Evolutionary conservation across 1,140 invertebrate genomes (phyloP).

Genomic region (Temnothorax curvispinosus): DNA sequence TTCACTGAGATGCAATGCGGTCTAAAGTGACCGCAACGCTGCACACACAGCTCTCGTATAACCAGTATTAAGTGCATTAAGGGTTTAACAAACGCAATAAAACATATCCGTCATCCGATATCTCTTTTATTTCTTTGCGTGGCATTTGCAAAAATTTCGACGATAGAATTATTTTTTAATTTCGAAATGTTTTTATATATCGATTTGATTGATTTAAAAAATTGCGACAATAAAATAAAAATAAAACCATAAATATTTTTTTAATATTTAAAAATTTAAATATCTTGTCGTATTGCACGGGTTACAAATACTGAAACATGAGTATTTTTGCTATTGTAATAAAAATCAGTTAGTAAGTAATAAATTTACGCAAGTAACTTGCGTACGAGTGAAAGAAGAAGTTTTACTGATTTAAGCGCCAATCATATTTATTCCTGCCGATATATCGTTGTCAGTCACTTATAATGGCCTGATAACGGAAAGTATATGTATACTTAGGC

Average conservation of each 20-base stretch:
- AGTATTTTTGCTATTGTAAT: background rate
- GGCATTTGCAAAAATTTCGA: background rate
- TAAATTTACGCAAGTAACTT: background rate
- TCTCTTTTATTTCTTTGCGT: background rate
- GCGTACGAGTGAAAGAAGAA: background rate
- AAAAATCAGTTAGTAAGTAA: conserved; percentile 2
- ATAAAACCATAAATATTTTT: conserved; percentile 14
- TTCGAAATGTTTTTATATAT: background rate
- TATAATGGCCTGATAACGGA: conserved; percentile 57
- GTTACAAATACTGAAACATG: background rate
- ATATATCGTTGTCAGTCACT: conserved; percentile 13
- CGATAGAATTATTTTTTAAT: background rate
- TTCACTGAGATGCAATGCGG: conserved; percentile 40
- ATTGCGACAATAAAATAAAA: background rate
- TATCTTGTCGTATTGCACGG: background rate
- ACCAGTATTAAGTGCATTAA: conserved; percentile 34
- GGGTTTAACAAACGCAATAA: background rate
- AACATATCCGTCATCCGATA: background rate
- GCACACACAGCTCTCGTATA: conserved; percentile 12
- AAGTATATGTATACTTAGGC: conserved; percentile 44
- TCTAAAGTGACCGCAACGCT: conserved; percentile 36
- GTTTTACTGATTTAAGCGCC: background rate
- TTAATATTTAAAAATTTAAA: background rate
- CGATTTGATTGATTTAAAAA: background rate
- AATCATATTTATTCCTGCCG: conserved; percentile 30